phyloP scores from a whole-genome alignment of 2,888 invertebrate genomes.

The Lamellibrachia columna region DNA sequence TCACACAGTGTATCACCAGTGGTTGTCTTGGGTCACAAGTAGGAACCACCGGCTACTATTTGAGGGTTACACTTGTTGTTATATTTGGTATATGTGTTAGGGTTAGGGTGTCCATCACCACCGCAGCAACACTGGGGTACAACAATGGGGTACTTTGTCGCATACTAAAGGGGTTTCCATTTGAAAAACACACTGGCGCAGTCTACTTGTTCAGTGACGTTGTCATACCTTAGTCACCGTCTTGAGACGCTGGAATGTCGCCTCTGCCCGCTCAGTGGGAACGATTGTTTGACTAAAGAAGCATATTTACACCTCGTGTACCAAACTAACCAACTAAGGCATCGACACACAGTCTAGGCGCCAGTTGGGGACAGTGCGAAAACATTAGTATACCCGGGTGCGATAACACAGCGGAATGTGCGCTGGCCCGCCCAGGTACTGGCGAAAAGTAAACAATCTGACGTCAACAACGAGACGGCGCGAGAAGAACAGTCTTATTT shows the following conservation, averaged over 20 bases:
- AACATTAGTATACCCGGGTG: neutral
- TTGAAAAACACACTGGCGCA: neutral
- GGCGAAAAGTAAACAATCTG: neutral
- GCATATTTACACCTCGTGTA: neutral
- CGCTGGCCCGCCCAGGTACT: neutral
- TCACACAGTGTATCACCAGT: neutral
- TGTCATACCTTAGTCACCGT: neutral
- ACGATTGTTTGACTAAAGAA: neutral
- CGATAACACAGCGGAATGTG: neutral
- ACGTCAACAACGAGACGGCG: neutral
- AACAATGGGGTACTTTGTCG: neutral
- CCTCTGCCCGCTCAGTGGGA: too few relatives aligned
- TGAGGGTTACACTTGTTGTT: neutral
- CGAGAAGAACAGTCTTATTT: neutral
- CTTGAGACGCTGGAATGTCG: too few relatives aligned
- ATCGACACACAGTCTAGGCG: neutral
- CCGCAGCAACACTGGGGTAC: neutral
- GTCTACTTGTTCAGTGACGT: neutral
- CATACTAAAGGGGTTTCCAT: neutral
- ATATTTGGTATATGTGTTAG: neutral
- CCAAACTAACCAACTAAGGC: neutral
- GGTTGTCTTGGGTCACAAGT: neutral
- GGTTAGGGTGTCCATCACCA: neutral
- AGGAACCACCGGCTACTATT: neutral
- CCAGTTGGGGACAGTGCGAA: neutral